These are phyloP conservation scores for Rhinatrema bivittatum DNA, from an alignment of 2,797 vertebrate species.

Conservation along the genomic window DNA sequence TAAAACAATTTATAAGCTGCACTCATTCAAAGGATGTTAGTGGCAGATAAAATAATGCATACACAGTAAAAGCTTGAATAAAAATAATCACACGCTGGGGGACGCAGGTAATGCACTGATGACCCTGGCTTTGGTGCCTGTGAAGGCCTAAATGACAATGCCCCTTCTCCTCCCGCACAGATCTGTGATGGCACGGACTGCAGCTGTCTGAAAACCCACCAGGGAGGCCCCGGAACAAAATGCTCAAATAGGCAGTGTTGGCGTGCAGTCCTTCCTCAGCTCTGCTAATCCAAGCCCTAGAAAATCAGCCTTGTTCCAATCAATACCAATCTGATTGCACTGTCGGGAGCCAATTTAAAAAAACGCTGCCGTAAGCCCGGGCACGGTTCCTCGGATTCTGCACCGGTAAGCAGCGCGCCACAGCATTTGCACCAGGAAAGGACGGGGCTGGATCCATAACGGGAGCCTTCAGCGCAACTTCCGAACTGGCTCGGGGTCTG, in stretches of 20 bases:
- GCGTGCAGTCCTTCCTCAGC: constrained; percentile 34
- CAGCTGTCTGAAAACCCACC: constrained; percentile 39
- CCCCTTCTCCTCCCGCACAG: constrained; percentile 10
- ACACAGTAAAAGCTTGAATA: too few relatives aligned
- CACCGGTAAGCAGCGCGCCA: constrained; percentile 10
- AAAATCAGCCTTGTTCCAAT: constrained; percentile 44
- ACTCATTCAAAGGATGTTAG: too few relatives aligned
- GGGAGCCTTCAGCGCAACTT: too few relatives aligned
- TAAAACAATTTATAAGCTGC: too few relatives aligned
- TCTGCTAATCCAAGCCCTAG: constrained; percentile 37
- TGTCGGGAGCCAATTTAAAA: constrained; percentile 52
- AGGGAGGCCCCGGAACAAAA: constrained; percentile 26
- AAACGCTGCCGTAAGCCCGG: constrained; percentile 44
- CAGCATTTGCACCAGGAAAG: constrained; percentile 20
- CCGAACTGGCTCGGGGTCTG: too few relatives aligned
- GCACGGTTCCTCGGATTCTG: constrained; percentile 34
- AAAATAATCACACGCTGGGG: too few relatives aligned
- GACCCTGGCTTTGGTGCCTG: neutral
- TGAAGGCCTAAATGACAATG: constrained; percentile 34
- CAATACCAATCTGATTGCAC: constrained; percentile 47
- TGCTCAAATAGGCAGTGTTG: constrained; percentile 23
- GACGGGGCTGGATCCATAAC: too few relatives aligned
- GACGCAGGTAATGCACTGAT: too few relatives aligned
- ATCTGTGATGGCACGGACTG: constrained; percentile 23
- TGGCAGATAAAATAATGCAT: too few relatives aligned